Conservation (phyloP, 2,888 invertebrate genomes). For the Rhynchonema sp. region DNA sequence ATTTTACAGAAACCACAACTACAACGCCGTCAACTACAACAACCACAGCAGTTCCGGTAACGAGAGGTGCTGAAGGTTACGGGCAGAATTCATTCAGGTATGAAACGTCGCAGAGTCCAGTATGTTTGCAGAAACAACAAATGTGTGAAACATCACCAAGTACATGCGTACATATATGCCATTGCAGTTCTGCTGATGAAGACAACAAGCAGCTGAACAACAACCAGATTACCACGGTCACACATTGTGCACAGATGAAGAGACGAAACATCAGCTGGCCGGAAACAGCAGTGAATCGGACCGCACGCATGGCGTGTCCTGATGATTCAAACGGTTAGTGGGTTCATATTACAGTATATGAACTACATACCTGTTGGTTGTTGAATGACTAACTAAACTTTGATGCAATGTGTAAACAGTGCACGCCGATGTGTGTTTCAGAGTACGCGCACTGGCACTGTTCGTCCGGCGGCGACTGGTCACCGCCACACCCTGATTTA, state of each 20-base stretch:
- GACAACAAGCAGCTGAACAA: not conserved
- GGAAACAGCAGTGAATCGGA: not conserved
- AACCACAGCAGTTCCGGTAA: not conserved
- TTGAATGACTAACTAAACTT: too few relatives aligned
- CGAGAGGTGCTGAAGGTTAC: not conserved
- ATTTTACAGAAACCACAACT: slow-evolving; percentile 1
- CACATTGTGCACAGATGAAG: slow-evolving; percentile 45
- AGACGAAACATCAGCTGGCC: slow-evolving; percentile 58
- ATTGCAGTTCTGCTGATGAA: not conserved
- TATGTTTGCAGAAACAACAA: too few relatives aligned
- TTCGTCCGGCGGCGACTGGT: not conserved
- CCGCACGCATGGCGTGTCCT: not conserved
- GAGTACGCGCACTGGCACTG: not conserved
- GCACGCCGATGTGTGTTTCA: too few relatives aligned
- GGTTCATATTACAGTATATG: too few relatives aligned
- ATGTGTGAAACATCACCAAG: too few relatives aligned
- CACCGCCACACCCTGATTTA: not conserved
- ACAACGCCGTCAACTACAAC: not conserved
- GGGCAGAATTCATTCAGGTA: too few relatives aligned
- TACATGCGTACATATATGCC: too few relatives aligned
- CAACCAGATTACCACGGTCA: not conserved
- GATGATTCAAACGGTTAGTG: slow-evolving; percentile 1
- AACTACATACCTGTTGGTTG: too few relatives aligned
- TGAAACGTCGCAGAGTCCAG: too few relatives aligned
- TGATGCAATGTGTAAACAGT: too few relatives aligned